A percentile compares a stretch with the other conserved stretches of the same genome.
These are phyloP conservation scores for Panulirus ornatus DNA, from an alignment of 1,140 invertebrate genomes.

Conservation along the genomic window DNA sequence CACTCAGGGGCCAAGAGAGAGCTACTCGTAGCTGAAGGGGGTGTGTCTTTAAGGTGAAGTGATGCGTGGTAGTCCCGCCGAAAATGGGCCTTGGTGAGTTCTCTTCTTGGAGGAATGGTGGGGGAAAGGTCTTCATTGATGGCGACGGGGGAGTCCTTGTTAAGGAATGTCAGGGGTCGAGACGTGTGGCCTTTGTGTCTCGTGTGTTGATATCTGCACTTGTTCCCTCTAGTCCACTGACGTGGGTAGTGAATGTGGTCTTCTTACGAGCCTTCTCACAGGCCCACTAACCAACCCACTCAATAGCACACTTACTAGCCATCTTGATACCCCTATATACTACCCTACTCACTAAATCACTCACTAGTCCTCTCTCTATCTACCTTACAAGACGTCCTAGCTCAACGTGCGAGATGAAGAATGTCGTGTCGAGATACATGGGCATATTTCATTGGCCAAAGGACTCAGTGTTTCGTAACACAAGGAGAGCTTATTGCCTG, in stretches of 20 bases:
- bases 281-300: too few species aligned
- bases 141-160: neutral
- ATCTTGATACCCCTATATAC: too few species aligned
- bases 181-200: neutral
- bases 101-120: neutral
- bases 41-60: neutral
- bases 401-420: too few species aligned
- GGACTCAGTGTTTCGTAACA: too few species aligned
- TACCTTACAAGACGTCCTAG: too few species aligned
- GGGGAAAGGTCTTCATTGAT: neutral
- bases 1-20: neutral
- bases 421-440: too few species aligned
- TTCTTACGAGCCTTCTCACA: too few species aligned
- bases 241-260: neutral
- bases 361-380: too few species aligned
- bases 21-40: neutral
- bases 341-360: too few species aligned
- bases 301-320: too few species aligned
- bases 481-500: too few species aligned
- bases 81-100: neutral
- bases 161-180: constrained; percentile 9
- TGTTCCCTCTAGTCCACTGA: neutral
- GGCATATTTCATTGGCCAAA: too few species aligned
- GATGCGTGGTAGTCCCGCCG: neutral
- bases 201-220: neutral